A percentile compares a stretch with the other conserved stretches of the same genome.
Conservation (phyloP, 2,113 vertebrate species). For the Dolichallabes microphthalmus region DNA sequence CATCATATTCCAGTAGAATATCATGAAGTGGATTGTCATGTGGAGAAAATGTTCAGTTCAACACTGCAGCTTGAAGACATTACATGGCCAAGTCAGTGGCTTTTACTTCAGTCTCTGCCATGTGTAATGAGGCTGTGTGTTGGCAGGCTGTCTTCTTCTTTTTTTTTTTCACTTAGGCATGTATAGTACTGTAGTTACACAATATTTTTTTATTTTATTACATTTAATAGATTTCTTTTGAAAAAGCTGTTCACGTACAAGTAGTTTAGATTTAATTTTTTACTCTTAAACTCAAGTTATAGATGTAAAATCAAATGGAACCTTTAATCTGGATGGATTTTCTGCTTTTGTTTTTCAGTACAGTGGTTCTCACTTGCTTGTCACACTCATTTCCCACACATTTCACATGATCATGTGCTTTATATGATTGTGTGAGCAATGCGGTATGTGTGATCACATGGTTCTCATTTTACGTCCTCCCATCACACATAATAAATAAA, state of each 20-base stretch:
- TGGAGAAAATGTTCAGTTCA: conserved; percentile 12
- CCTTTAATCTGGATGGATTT: background rate
- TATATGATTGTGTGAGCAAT: background rate
- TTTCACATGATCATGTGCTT: background rate
- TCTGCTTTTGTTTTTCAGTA: background rate
- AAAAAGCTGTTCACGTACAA: background rate
- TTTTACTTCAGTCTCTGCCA: background rate
- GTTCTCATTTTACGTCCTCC: background rate
- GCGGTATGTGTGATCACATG: background rate
- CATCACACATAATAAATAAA: background rate
- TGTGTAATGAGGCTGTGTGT: background rate
- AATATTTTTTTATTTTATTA: background rate
- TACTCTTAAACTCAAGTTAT: background rate
- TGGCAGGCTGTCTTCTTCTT: background rate
- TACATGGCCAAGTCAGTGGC: background rate
- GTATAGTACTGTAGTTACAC: background rate
- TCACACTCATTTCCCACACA: background rate
- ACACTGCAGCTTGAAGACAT: conserved; percentile 8
- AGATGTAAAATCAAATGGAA: background rate
- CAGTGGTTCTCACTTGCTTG: background rate
- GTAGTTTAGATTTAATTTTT: background rate
- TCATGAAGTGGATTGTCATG: conserved; percentile 17
- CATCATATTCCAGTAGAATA: conserved; percentile 13
- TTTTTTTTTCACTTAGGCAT: background rate
- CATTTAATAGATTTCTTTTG: background rate